phyloP scores from a whole-genome alignment of 2,797 vertebrate species.

The Jordanella pulchra region DNA sequence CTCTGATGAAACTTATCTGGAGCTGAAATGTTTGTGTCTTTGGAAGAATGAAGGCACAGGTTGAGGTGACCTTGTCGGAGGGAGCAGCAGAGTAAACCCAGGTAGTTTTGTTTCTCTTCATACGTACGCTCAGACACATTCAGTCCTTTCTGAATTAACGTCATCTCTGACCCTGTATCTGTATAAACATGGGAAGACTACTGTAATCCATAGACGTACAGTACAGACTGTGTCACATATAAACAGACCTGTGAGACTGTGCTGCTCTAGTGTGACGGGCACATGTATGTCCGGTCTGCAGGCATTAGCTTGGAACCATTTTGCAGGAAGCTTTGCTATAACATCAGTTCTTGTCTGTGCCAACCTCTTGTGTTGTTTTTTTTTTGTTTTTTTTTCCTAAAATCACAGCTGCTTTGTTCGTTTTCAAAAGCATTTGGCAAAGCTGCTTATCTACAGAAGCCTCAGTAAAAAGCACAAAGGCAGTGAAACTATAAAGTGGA shows the following conservation, averaged over 20 bases:
- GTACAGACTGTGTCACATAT: conserved; percentile 48
- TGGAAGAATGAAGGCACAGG: conserved; percentile 22
- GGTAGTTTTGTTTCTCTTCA: conserved; percentile 42
- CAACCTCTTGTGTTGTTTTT: conserved; percentile 1
- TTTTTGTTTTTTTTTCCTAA: too few species aligned
- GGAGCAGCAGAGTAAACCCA: conserved; percentile 8
- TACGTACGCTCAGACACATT: conserved; percentile 21
- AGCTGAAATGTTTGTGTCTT: background rate
- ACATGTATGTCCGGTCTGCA: background rate
- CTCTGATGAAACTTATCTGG: too few species aligned
- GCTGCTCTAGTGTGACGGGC: conserved; percentile 43
- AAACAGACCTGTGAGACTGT: conserved; percentile 57
- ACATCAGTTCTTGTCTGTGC: conserved; percentile 2
- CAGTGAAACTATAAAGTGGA: background rate
- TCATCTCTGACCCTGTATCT: conserved; percentile 52
- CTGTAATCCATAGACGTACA: conserved; percentile 37
- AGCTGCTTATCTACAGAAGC: background rate
- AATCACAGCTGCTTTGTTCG: too few species aligned
- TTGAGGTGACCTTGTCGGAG: conserved; percentile 28
- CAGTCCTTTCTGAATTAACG: background rate
- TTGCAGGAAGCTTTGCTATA: conserved; percentile 11
- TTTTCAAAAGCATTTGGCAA: conserved; percentile 1
- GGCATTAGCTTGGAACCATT: conserved; percentile 7
- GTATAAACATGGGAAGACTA: conserved; percentile 59
- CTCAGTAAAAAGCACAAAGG: background rate